Evolutionary conservation across 2,113 vertebrate species (phyloP).

Genomic region (Scatophagus argus): DNA sequence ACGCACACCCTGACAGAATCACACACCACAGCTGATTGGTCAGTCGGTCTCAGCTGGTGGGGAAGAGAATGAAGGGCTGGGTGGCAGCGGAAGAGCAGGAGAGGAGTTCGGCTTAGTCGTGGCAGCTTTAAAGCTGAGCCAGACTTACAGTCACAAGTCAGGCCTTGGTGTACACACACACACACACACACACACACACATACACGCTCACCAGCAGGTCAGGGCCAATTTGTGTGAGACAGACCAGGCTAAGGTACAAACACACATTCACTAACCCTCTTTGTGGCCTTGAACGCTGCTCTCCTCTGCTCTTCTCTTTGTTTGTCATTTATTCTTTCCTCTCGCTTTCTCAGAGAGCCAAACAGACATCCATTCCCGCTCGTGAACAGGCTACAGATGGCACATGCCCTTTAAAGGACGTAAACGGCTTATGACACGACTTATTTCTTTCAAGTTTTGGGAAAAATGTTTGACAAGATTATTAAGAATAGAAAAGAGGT

Average conservation of each 20-base stretch:
- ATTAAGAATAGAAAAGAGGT: neutral
- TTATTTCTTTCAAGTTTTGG: neutral
- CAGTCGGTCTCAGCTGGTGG: constrained; percentile 22
- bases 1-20: constrained; percentile 29
- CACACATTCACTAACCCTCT: neutral
- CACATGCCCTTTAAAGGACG: neutral
- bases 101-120: constrained; percentile 23
- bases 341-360: neutral
- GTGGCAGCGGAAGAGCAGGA: neutral
- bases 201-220: constrained; percentile 5
- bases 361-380: neutral
- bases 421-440: neutral
- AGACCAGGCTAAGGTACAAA: constrained; percentile 1
- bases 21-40: constrained; percentile 32
- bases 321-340: neutral
- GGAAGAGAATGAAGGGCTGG: neutral
- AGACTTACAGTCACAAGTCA: neutral
- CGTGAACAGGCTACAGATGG: neutral
- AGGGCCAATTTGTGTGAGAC: constrained; percentile 14
- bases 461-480: too few relatives aligned
- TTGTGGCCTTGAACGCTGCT: too few relatives aligned
- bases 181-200: neutral
- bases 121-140: constrained; percentile 4
- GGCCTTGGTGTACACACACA: neutral
- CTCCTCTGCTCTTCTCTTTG: neutral